Percentiles rank a stretch among this genome's conserved stretches.
Evolutionary conservation across 2,888 invertebrate genomes (phyloP).

Genomic region (Entomobrya proxima): DNA sequence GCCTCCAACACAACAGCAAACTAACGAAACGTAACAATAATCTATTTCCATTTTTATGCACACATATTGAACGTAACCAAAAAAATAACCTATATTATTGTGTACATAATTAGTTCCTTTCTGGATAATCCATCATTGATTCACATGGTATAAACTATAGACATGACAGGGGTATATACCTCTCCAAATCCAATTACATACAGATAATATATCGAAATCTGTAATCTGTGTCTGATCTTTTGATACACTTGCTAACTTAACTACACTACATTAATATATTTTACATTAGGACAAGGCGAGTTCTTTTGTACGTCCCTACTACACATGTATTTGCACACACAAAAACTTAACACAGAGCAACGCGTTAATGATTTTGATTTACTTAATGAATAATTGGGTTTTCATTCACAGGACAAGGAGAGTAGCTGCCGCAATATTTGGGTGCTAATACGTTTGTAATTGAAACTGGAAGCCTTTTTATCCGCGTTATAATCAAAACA

Average conservation of each 20-base stretch:
- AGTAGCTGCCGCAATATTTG: no score
- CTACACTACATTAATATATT: constrained; percentile 41
- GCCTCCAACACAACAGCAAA: neutral
- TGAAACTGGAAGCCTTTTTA: no score
- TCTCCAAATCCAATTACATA: constrained; percentile 5
- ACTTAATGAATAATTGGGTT: no score
- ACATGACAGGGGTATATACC: neutral
- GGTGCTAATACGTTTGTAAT: no score
- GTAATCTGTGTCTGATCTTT: neutral
- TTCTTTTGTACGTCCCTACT: neutral
- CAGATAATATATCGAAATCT: neutral
- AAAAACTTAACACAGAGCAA: no score
- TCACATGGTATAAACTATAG: neutral
- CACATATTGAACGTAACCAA: neutral
- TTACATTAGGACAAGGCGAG: constrained; percentile 24
- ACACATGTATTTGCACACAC: neutral
- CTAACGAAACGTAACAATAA: neutral
- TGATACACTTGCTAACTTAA: constrained; percentile 32
- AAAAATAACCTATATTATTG: constrained; percentile 16
- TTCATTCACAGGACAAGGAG: no score
- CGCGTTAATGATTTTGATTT: neutral
- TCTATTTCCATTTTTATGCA: constrained; percentile 5
- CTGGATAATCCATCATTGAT: constrained; percentile 21
- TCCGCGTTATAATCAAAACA: neutral
- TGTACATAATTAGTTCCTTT: neutral